Base-by-base conservation (phyloP, 2,113 vertebrate genomes). In the Sula dactylatra region DNA sequence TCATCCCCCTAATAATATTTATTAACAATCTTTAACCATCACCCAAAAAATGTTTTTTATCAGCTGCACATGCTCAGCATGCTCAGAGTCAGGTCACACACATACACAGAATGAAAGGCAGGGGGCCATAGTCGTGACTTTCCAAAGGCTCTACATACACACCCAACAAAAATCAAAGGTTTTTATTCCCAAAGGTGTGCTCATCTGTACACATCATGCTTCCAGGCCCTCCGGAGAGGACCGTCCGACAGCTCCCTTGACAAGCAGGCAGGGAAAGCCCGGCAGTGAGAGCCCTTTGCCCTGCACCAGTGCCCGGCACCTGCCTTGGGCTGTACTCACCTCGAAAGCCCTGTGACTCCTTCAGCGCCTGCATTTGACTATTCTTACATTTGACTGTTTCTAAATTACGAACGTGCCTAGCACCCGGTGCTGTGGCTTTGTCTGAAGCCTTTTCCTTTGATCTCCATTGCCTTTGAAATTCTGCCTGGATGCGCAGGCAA, bases 131-230 rank as follows among this genome's bases (percentile, higher is more conserved):
- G 31, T 5, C 71, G 17, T 0, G 0, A 11, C 15, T 86, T 85
- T 72, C 50, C 67, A 32, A 66, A 70, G 20, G 45, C 6, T 93
- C 62, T 90, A 24, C 14, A 16, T 12, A 17, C 42, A 69, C 16
- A 66, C 1, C 3, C 36, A 61, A 42, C 15, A 93, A 71, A 91
- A 87, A 31, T 0, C 34, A 40, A 21, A 54, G 26, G 7, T 3
- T 72, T 94, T 69, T 45, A 25, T 88, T 76, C 47, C 65, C 66
- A 66, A 44, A 71, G 70, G 52, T 2, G 3, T 42, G 14, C n/a
- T 55, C 14, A 34, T 7, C n/a, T 1, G 0, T 58, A 32, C 0
- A 0, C 0, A 0, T 20, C 38, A 21, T 16, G 9, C 32, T 74
- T 80, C 67, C 76, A 73, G 40, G 54, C n/a, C 42, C 50, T 55